These are phyloP conservation scores for Sylvilagus bachmani DNA, from an alignment of 2,113 vertebrate genomes.

Conservation along the genomic window DNA sequence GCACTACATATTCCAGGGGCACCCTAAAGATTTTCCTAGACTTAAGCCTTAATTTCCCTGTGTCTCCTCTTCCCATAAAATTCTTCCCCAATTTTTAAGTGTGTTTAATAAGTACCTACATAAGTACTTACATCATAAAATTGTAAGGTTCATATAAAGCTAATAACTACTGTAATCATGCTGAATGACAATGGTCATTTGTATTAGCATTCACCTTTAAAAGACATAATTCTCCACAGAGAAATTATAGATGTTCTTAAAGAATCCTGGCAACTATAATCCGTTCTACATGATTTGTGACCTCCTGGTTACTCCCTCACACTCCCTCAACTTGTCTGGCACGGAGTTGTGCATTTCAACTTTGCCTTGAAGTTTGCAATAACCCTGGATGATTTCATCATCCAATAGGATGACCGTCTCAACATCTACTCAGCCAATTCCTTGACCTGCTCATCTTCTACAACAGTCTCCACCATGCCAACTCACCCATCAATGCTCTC, in stretches of 20 bases:
- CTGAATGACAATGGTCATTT: conserved; percentile 19
- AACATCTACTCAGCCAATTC: neutral
- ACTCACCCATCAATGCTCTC: neutral
- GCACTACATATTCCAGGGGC: neutral
- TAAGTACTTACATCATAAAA: conserved; percentile 56
- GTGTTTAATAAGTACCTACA: conserved; percentile 49
- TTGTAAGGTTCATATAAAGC: conserved; percentile 27
- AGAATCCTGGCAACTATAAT: conserved; percentile 42
- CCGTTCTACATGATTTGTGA: conserved; percentile 59
- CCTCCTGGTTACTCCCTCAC: conserved; percentile 2
- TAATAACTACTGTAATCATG: conserved; percentile 42
- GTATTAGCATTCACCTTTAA: conserved; percentile 65
- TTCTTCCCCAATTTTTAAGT: conserved; percentile 28
- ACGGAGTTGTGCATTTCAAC: conserved; percentile 16
- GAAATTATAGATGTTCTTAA: conserved; percentile 37
- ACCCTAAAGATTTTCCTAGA: neutral
- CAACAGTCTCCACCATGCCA: neutral
- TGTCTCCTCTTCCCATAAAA: conserved; percentile 35
- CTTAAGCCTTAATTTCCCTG: neutral
- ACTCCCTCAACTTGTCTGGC: conserved; percentile 59
- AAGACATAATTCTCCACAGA: conserved; percentile 34
- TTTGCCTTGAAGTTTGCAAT: neutral
- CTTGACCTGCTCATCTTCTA: neutral
- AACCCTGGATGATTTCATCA: neutral
- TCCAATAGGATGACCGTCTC: neutral